Evolutionary conservation across 2,113 vertebrate species (phyloP), one percentile per base, ranked within the genome.

Genomic region (Pollimyrus isidori): DNA sequence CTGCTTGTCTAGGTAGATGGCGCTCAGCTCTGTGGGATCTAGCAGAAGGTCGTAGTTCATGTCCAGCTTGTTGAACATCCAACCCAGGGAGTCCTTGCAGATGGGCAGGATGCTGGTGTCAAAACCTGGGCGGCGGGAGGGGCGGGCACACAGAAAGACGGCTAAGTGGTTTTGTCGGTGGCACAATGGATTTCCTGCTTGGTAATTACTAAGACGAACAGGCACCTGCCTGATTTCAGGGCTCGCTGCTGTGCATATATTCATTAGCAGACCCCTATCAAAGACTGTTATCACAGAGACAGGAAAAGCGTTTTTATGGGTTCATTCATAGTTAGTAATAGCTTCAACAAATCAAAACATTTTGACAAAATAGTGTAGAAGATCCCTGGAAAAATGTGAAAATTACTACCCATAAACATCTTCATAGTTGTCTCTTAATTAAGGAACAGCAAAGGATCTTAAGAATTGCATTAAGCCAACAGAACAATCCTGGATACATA

Each of bases 11-110:
- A 99, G 95, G 90, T 98, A 99, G 93, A 99, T 97, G 93, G 97
- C 97, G 11, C 97, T 98, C 94, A 99, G 97, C 95, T 99, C 98
- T 0, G 97, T 97, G 88, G 97, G 97, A 92, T 99, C 98, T 88
- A 99, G 96, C 91, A 99, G 94, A 83, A 99, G 97, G 94, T 99
- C 98, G 1, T 98, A 99, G 95, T 99, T 99, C 97, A 98, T 98
- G 94, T 99, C 98, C 80, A 99, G 92, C 89, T 98, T 99, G 95
- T 99, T 99, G 96, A 99, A 99, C 97, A 99, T 99, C 98, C 98
- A 99, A 90, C 98, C 98, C 89, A 99, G 95, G 9, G 98, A 99
- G 92, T 99, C 98, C 95, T 99, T 99, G 93, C 98, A 99, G 93
- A 99, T 99, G 30, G 98, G 98, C 76, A 99, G 95, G 93, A 99